A percentile compares a stretch with the other conserved stretches of the same genome.
Conservation (phyloP, 2,888 invertebrate species). For the Acanthococcus lagerstroemiae region DNA sequence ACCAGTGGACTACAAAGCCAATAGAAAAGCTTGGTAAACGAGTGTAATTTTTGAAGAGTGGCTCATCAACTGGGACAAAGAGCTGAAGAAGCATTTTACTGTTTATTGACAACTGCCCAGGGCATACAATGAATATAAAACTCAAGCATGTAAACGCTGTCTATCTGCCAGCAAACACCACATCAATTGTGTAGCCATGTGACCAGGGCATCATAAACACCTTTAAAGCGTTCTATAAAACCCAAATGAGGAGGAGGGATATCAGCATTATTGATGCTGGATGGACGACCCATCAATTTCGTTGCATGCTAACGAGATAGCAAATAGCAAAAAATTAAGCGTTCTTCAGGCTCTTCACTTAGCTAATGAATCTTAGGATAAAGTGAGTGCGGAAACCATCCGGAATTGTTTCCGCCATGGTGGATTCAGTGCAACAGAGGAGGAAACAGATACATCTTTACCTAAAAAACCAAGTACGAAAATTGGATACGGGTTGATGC, state of each 20-base stretch:
- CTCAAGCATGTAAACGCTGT: slow-evolving; percentile 15
- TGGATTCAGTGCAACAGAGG: slow-evolving; percentile 35
- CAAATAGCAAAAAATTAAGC: slow-evolving; percentile 33
- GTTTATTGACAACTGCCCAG: slow-evolving; percentile 12
- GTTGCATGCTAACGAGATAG: slow-evolving; percentile 26
- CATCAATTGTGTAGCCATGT: slow-evolving; percentile 19
- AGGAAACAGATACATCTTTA: not conserved
- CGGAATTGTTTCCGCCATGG: slow-evolving; percentile 38
- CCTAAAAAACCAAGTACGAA: not conserved
- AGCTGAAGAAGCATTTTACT: slow-evolving; percentile 32
- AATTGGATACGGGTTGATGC: not conserved
- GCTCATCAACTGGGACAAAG: slow-evolving; percentile 36
- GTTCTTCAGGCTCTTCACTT: slow-evolving; percentile 38
- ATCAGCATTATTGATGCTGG: slow-evolving; percentile 23
- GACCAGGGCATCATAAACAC: slow-evolving; percentile 1
- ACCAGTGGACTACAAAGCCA: slow-evolving; percentile 39
- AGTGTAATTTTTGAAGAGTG: slow-evolving; percentile 36
- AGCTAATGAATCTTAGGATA: slow-evolving; percentile 38
- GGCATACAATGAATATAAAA: slow-evolving; percentile 9
- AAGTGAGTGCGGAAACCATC: slow-evolving; percentile 36
- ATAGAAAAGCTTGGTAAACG: slow-evolving; percentile 41
- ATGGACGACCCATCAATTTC: not conserved
- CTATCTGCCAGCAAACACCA: slow-evolving; percentile 11
- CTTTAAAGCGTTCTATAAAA: slow-evolving; percentile 14
- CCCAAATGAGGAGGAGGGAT: not conserved